These are phyloP conservation scores for Gerris lacustris DNA, from an alignment of 2,888 invertebrate genomes.

Conservation along the genomic window DNA sequence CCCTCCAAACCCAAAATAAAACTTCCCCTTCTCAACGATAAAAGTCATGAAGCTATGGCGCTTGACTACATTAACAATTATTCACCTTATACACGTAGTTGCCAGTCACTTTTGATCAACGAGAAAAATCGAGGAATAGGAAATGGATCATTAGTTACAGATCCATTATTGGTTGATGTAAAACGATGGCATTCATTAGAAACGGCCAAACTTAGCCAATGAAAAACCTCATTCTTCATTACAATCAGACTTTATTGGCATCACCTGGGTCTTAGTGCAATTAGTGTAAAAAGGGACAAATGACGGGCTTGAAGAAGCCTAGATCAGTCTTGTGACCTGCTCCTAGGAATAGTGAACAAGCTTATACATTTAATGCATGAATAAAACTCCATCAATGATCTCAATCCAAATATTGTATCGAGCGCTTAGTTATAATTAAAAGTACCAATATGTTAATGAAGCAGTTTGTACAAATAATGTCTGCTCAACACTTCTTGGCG, in stretches of 20 bases:
- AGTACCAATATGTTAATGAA: not conserved
- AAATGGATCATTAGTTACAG: slow-evolving; percentile 32
- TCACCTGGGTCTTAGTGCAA: too few species aligned
- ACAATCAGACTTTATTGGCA: too few species aligned
- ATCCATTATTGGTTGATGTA: slow-evolving; percentile 41
- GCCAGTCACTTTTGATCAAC: slow-evolving; percentile 31
- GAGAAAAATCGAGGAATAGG: slow-evolving; percentile 25
- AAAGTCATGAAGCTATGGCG: slow-evolving; percentile 13
- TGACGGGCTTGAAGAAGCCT: too few species aligned
- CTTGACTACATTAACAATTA: slow-evolving; percentile 22
- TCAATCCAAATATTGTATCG: not conserved
- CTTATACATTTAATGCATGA: too few species aligned
- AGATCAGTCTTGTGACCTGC: too few species aligned
- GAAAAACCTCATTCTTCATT: not conserved
- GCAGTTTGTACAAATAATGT: not conserved
- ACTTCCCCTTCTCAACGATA: not conserved
- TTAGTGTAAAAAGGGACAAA: too few species aligned
- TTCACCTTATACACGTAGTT: slow-evolving; percentile 30
- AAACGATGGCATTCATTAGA: slow-evolving; percentile 73
- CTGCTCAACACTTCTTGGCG: not conserved
- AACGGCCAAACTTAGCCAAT: slow-evolving; percentile 36
- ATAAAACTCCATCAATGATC: not conserved
- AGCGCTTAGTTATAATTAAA: not conserved
- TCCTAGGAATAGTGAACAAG: too few species aligned
- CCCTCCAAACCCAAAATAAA: slow-evolving; percentile 4